Evolutionary conservation across 2,797 vertebrate genomes (phyloP), one percentile per base, ranked within the genome.

Genomic region (Leptodactylus fallax): DNA sequence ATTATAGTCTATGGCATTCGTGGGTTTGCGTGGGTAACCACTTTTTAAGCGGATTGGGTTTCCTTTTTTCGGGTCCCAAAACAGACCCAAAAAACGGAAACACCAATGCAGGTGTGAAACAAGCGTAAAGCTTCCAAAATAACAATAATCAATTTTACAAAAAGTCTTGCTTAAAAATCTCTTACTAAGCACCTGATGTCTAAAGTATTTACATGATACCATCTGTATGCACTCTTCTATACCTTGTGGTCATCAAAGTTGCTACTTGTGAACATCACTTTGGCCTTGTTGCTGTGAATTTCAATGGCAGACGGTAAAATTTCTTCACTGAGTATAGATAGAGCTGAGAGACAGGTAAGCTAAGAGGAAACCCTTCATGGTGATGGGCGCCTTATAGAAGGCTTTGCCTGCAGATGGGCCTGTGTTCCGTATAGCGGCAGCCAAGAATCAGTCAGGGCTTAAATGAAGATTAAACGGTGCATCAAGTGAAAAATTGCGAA

Each of bases 291-390:
- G 90, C 95, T 96, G 61, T 91, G 92, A 0, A 95, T 96, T 91
- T 96, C 94, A 0, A 96, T 95, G 87, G 91, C 93, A 17, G 13
- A 60, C 0, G 96, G 97, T 36, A 92, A 63, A 0, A 49, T 90
- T 0, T 90, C 91, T 76, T 97, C 96, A 83, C 96, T 97, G 90
- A 96, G 96, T 0, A 95, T 95, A 7, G 96, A 96, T 0, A 95
- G 90, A 98, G 93, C 97, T 97, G 90, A 67, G 55, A 49, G 16
- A 67, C 17, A 71, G 53, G 12, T 53, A 77, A 77, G 6, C 11
- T 53, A 7, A 19, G 8, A 71, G n/a, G 25, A 7, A 14, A 10
- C n/a, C 8, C n/a, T 11, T 47, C 47, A 49, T 53, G n/a, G 27
- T 65, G 36, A 14, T 53, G 76, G 23, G 49, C 23, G 0, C 47